phyloP scores from a whole-genome alignment of 2,797 vertebrate species.

The Karalla daura region DNA sequence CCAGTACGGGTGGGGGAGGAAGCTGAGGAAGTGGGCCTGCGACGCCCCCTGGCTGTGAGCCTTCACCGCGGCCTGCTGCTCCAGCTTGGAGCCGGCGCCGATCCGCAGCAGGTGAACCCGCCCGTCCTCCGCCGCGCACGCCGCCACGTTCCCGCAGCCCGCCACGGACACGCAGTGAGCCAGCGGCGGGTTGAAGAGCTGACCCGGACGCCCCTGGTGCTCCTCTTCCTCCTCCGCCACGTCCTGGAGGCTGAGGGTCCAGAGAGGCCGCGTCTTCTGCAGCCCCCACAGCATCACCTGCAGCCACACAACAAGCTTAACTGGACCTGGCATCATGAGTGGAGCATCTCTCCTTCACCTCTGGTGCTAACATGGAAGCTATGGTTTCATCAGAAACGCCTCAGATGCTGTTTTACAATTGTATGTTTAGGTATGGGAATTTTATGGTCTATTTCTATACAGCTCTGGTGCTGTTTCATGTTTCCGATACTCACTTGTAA shows the following conservation, averaged over 20 bases:
- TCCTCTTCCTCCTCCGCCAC: constrained; percentile 74
- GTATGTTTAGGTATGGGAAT: no score
- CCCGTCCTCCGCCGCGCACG: constrained; percentile 93
- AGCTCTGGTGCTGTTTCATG: no score
- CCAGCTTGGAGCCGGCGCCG: constrained; percentile 86
- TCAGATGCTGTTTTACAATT: no score
- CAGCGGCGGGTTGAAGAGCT: constrained; percentile 95
- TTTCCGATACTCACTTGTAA: no score
- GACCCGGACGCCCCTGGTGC: constrained; percentile 78
- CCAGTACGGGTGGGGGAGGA: constrained; percentile 86
- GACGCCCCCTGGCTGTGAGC: constrained; percentile 91
- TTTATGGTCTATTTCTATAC: no score
- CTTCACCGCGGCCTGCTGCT: constrained; percentile 84
- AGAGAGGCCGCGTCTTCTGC: constrained; percentile 93
- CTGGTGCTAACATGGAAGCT: no score
- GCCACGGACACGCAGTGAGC: constrained; percentile 91
- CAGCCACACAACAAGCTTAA: background rate
- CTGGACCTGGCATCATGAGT: no score
- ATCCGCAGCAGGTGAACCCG: constrained; percentile 89
- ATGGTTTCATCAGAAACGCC: no score
- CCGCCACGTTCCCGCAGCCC: constrained; percentile 89
- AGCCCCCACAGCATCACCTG: constrained; percentile 96
- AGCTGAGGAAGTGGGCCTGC: constrained; percentile 89
- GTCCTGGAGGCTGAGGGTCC: constrained; percentile 92
- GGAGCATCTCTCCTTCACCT: background rate